Conservation (phyloP, 2,888 invertebrate species). For the Lycocerus yunnanus region DNA sequence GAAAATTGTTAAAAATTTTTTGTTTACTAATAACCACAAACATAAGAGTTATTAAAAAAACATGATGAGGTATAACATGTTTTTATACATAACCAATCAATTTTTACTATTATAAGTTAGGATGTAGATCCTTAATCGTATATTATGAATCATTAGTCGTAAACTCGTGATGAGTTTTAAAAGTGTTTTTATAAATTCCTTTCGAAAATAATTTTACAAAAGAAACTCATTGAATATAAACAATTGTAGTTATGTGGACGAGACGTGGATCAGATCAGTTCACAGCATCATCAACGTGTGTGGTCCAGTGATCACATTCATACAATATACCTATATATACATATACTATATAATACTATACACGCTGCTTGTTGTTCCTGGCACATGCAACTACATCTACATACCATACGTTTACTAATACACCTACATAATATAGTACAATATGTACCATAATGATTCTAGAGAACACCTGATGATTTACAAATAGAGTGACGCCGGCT, state of each 20-base stretch:
- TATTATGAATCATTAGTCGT: conserved; percentile 2
- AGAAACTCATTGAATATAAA: conserved; percentile 34
- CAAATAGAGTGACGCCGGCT: conserved; percentile 31
- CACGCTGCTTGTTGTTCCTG: neutral
- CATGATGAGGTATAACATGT: neutral
- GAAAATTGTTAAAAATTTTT: neutral
- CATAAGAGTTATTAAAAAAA: neutral
- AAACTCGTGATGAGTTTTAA: conserved; percentile 1
- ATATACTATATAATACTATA: conserved; percentile 3
- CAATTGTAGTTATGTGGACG: conserved; percentile 42
- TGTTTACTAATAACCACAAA: neutral
- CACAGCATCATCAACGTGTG: conserved; percentile 47
- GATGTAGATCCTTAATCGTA: neutral
- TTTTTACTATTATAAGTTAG: neutral
- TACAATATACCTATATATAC: conserved; percentile 27
- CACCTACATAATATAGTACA: conserved; percentile 17
- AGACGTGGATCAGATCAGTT: conserved; percentile 45
- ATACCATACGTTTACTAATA: conserved; percentile 24
- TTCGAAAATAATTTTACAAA: conserved; percentile 25
- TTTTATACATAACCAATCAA: neutral
- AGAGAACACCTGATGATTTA: conserved; percentile 33
- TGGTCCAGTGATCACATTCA: conserved; percentile 42
- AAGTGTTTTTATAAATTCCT: conserved; percentile 3
- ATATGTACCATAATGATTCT: conserved; percentile 14
- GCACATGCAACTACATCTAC: conserved; percentile 14